These are phyloP conservation scores for Zoanthus sociatus DNA, from an alignment of 92 coral and sea anemone species.

Conservation along the genomic window DNA sequence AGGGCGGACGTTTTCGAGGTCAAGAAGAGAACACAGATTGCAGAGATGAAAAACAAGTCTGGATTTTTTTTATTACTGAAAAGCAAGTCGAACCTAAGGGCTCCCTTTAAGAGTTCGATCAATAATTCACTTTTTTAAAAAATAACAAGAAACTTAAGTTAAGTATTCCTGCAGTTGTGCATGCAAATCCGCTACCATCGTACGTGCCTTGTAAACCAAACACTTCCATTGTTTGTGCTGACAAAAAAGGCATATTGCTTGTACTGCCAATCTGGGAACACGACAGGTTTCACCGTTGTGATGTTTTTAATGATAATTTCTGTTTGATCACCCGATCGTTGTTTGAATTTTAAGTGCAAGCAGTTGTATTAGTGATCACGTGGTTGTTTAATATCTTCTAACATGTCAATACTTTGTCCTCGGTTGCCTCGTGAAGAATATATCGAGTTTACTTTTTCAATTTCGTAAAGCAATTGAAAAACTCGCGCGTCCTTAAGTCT, in stretches of 20 bases:
- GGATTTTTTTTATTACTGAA: background rate
- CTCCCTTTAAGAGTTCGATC: no score
- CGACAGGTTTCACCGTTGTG: background rate
- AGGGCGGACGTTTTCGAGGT: conserved; percentile 46
- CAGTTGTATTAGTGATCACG: conserved; percentile 21
- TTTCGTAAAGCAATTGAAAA: conserved; percentile 1
- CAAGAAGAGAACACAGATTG: conserved; percentile 44
- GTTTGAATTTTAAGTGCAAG: background rate
- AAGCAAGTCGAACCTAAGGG: no score
- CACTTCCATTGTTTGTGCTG: conserved; percentile 17
- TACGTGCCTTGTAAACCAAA: background rate
- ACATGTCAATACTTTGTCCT: background rate
- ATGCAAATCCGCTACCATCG: background rate
- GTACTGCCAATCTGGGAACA: conserved; percentile 19
- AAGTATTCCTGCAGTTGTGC: background rate
- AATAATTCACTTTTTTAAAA: no score
- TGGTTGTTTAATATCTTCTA: conserved; percentile 14
- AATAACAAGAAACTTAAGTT: no score
- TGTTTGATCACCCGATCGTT: conserved; percentile 36
- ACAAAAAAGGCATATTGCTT: conserved; percentile 36
- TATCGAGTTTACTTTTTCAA: conserved; percentile 14
- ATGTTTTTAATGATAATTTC: conserved; percentile 24
- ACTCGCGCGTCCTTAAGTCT: conserved; percentile 11
- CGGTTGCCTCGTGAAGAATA: background rate
- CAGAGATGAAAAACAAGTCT: background rate